Percentiles rank a stretch among this genome's conserved stretches.
Conservation (phyloP, 2,797 vertebrate genomes). For the Smutsia gigantea region DNA sequence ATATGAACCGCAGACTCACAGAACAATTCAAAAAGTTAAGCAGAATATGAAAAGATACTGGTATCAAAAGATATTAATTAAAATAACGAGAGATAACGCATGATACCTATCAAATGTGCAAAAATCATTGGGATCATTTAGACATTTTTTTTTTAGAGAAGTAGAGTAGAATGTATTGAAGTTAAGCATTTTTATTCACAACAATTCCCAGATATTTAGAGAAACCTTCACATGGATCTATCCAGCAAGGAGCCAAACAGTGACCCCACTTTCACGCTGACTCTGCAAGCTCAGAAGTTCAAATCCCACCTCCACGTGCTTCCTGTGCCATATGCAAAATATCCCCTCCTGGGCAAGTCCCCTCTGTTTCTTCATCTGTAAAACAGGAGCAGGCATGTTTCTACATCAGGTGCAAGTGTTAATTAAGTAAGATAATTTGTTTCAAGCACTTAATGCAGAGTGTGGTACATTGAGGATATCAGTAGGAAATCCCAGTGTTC, state of each 20-base stretch:
- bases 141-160: neutral
- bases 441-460: neutral
- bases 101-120: neutral
- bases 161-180: neutral
- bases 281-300: neutral
- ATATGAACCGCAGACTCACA: neutral
- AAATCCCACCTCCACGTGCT: neutral
- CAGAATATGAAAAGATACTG: neutral
- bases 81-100: neutral
- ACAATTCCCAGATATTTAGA: neutral
- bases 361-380: neutral
- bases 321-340: neutral
- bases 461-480: neutral
- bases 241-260: neutral
- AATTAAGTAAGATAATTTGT: neutral
- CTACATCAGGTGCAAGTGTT: neutral
- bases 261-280: neutral
- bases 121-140: neutral
- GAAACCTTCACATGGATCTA: neutral
- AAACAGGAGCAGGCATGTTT: neutral
- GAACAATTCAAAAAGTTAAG: neutral
- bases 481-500: neutral
- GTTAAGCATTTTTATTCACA: neutral
- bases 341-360: neutral
- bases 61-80: neutral